A percentile compares a stretch with the other conserved stretches of the same genome.
Conservation (phyloP, 2,888 invertebrate genomes). For the Ametastegia equiseti region DNA sequence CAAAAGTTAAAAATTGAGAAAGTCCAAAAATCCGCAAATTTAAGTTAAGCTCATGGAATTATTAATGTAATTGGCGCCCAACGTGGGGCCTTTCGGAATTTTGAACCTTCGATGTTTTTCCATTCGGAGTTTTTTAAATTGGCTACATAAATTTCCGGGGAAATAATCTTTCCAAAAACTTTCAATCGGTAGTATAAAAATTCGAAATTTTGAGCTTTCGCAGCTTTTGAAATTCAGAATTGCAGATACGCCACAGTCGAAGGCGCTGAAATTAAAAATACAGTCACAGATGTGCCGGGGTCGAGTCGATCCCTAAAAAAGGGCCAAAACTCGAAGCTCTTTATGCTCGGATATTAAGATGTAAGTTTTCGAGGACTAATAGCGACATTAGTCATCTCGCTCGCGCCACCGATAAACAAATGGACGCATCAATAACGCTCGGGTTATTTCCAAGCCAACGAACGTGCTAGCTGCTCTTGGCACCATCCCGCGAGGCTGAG, state of each 20-base stretch:
- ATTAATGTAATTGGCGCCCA: too few species aligned
- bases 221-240: background rate
- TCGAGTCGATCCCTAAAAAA: conserved; percentile 31
- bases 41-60: too few species aligned
- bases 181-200: too few species aligned
- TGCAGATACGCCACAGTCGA: background rate
- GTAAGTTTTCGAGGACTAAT: conserved; percentile 67
- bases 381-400: conserved; percentile 73
- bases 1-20: too few species aligned
- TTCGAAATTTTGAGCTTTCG: too few species aligned
- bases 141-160: too few species aligned
- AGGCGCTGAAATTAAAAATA: background rate
- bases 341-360: conserved; percentile 62
- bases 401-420: conserved; percentile 70
- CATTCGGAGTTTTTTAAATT: too few species aligned
- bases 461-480: conserved; percentile 3
- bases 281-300: background rate
- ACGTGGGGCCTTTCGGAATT: too few species aligned
- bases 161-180: too few species aligned
- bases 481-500: background rate
- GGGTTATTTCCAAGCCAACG: conserved; percentile 30
- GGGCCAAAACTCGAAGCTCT: conserved; percentile 25
- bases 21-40: too few species aligned
- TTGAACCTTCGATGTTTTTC: too few species aligned
- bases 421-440: conserved; percentile 71